Evolutionary conservation across 1,140 invertebrate genomes (phyloP).

Genomic region (Temnothorax nylanderi): DNA sequence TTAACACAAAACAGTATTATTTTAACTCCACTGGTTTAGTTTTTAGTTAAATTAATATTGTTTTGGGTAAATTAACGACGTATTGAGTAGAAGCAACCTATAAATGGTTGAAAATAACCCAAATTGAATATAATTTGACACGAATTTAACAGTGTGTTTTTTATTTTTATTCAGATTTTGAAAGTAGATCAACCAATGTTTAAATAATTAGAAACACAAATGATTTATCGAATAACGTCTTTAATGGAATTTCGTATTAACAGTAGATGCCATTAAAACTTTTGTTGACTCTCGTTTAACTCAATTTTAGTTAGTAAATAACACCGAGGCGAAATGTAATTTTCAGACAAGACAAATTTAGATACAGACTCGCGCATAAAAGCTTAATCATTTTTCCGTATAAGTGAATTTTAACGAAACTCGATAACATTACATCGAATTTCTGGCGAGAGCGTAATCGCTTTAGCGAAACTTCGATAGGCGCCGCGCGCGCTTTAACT

Average conservation of each 20-base stretch:
- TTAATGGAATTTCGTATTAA: neutral
- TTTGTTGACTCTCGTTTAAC: neutral
- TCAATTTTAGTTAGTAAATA: neutral
- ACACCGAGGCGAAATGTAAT: neutral
- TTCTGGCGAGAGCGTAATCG: conserved; percentile 25
- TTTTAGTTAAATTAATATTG: no score
- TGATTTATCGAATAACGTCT: neutral
- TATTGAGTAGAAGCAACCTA: no score
- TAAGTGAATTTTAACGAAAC: conserved; percentile 36
- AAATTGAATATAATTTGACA: no score
- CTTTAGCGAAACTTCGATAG: conserved; percentile 44
- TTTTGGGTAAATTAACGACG: no score
- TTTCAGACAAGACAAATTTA: neutral
- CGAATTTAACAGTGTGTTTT: neutral
- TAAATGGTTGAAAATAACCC: no score
- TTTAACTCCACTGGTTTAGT: no score
- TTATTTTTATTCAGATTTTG: neutral
- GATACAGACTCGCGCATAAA: neutral
- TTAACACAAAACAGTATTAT: no score
- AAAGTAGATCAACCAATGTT: neutral
- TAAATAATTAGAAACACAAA: neutral
- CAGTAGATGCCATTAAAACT: neutral
- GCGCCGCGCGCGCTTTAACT: conserved; percentile 26
- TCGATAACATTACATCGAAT: conserved; percentile 31
- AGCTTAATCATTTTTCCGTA: conserved; percentile 25